phyloP scores from a whole-genome alignment of 2,888 invertebrate genomes.

The Charanyca ferruginea region DNA sequence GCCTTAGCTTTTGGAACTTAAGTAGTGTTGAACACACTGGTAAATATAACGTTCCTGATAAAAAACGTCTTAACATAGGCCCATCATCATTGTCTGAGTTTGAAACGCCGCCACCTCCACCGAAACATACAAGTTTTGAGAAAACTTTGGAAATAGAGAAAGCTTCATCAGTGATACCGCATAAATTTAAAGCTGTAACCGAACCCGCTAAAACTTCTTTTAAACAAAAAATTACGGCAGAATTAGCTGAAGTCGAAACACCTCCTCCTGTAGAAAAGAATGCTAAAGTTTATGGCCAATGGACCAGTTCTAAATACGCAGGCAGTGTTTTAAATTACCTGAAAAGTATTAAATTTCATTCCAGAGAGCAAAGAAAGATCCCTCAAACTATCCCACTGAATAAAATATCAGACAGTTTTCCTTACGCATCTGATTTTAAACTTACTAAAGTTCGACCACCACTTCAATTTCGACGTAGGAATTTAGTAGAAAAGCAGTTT shows the following conservation, averaged over 20 bases:
- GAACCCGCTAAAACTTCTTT: slow-evolving; percentile 29
- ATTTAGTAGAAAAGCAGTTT: slow-evolving; percentile 71
- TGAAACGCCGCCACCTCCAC: slow-evolving; percentile 80
- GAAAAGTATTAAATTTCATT: slow-evolving; percentile 79
- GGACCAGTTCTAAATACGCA: slow-evolving; percentile 84
- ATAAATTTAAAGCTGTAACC: slow-evolving; percentile 59
- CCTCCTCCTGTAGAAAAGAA: slow-evolving; percentile 76
- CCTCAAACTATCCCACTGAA: slow-evolving; percentile 79
- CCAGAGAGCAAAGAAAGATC: slow-evolving; percentile 73
- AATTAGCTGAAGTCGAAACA: slow-evolving; percentile 75
- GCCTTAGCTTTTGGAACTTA: slow-evolving; percentile 74
- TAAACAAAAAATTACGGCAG: slow-evolving; percentile 52
- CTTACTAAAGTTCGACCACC: slow-evolving; percentile 75
- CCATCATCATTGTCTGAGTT: slow-evolving; percentile 73
- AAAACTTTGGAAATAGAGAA: slow-evolving; percentile 59
- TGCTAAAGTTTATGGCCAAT: slow-evolving; percentile 81
- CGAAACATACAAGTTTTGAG: slow-evolving; percentile 53
- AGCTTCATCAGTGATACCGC: slow-evolving; percentile 51
- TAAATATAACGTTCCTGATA: slow-evolving; percentile 65
- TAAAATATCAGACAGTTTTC: slow-evolving; percentile 79
- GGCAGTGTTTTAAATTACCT: slow-evolving; percentile 83
- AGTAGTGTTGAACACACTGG: slow-evolving; percentile 65
- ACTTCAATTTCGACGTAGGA: slow-evolving; percentile 75
- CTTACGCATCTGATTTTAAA: slow-evolving; percentile 82
- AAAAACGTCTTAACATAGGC: slow-evolving; percentile 61